These are phyloP conservation scores for Gavia stellata DNA, from an alignment of 2,113 vertebrate genomes.

Conservation along the genomic window DNA sequence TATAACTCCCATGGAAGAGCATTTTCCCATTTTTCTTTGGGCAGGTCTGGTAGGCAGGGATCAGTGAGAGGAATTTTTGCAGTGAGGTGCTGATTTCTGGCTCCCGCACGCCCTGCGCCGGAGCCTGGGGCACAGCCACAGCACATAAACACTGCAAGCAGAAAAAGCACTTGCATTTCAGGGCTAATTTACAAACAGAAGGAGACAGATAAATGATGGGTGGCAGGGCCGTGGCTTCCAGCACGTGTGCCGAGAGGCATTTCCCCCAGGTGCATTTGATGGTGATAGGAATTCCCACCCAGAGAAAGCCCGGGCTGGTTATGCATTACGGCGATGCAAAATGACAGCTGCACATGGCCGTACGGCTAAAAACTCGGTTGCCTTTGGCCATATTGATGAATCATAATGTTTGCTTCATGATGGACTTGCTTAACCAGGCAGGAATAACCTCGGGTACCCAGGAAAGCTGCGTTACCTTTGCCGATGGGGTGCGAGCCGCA, in stretches of 20 bases:
- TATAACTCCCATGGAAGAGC: background rate
- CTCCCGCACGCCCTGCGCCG: rapidly evolving
- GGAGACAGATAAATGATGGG: background rate
- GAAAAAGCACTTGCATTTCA: background rate
- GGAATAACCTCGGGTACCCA: background rate
- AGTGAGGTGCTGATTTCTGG: background rate
- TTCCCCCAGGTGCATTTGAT: background rate
- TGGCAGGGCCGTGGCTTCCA: background rate
- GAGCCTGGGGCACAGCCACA: background rate
- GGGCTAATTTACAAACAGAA: background rate
- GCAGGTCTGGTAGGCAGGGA: background rate
- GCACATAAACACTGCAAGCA: rapidly evolving
- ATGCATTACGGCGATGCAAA: background rate
- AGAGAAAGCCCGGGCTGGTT: background rate
- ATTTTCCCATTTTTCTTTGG: background rate
- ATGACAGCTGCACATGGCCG: background rate
- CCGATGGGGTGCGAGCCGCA: rapidly evolving
- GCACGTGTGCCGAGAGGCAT: background rate
- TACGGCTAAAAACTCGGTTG: background rate
- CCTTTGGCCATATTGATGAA: background rate
- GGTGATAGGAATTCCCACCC: background rate
- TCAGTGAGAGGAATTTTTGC: background rate
- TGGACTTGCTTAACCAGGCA: background rate
- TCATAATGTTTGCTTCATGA: background rate
- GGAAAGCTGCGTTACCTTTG: background rate